A percentile compares a stretch with the other conserved stretches of the same genome.
These are phyloP conservation scores for Drosophila kurseongensis DNA, from an alignment of 1,140 invertebrate genomes.

Conservation along the genomic window DNA sequence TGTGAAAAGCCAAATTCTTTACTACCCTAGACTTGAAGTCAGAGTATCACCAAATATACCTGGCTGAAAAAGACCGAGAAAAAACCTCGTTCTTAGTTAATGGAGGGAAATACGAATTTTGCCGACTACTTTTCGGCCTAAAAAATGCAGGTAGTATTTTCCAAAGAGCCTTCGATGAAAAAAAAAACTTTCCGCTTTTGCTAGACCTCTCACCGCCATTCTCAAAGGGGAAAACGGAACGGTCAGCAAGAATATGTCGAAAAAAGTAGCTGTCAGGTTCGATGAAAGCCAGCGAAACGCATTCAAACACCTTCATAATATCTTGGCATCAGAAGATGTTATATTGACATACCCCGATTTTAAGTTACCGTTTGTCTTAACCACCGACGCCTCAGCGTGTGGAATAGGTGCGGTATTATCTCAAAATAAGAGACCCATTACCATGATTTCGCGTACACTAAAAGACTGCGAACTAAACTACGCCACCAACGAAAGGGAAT, in stretches of 20 bases:
- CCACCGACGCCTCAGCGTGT: conserved; percentile 14
- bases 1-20: conserved; percentile 25
- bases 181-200: conserved; percentile 14
- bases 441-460: conserved; percentile 23
- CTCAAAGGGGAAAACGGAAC: conserved; percentile 19
- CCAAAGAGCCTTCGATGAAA: conserved; percentile 24
- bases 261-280: conserved; percentile 11
- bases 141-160: conserved; percentile 22
- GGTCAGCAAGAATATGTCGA: conserved; percentile 12
- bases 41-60: conserved; percentile 15
- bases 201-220: conserved; percentile 5
- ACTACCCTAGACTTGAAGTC: conserved; percentile 16
- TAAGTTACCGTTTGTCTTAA: conserved; percentile 22
- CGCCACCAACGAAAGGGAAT: no score
- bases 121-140: conserved; percentile 12
- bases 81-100: conserved; percentile 27
- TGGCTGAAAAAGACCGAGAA: conserved; percentile 10
- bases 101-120: conserved; percentile 23
- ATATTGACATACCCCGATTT: conserved; percentile 22
- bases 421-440: conserved; percentile 20
- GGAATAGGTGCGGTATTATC: conserved; percentile 20
- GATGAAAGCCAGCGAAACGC: conserved; percentile 13
- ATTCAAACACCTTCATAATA: conserved; percentile 21
- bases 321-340: conserved; percentile 26
- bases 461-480: conserved; percentile 9